phyloP scores from a whole-genome alignment of 2,888 invertebrate genomes.

The Heliconius cydno region DNA sequence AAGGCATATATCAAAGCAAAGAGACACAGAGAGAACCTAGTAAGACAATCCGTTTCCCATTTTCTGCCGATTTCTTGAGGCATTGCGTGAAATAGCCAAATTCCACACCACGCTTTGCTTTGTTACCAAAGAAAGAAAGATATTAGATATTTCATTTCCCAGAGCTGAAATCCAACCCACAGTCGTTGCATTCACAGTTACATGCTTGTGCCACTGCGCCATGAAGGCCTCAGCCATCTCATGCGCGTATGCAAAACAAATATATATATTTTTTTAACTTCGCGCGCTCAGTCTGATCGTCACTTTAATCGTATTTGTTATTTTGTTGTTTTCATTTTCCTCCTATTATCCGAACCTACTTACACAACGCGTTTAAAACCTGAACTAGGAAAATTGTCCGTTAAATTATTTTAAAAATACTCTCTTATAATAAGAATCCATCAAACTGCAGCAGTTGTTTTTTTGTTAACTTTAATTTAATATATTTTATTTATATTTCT shows the following conservation, averaged over 20 bases:
- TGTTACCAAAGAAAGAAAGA: background rate
- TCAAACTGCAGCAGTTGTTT: background rate
- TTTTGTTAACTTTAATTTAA: background rate
- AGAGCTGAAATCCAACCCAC: background rate
- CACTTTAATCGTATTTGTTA: background rate
- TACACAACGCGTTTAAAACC: background rate
- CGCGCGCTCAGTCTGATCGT: background rate
- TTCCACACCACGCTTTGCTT: background rate
- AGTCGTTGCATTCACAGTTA: background rate
- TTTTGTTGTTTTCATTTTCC: background rate
- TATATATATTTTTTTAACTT: too few relatives aligned
- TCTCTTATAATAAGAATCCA: background rate
- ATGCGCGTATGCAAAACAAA: too few relatives aligned
- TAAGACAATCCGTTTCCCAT: background rate
- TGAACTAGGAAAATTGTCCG: background rate
- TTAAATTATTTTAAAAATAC: background rate
- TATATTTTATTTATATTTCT: slow-evolving; percentile 44
- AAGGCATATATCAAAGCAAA: too few relatives aligned
- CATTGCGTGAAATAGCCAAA: background rate
- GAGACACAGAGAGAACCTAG: too few relatives aligned
- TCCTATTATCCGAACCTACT: background rate
- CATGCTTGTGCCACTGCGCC: background rate
- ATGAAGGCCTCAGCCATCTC: background rate
- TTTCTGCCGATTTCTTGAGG: background rate
- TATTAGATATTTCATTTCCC: too few relatives aligned